phyloP scores from a whole-genome alignment of 92 coral and sea anemone species.

The Epizoanthus ramosus region DNA sequence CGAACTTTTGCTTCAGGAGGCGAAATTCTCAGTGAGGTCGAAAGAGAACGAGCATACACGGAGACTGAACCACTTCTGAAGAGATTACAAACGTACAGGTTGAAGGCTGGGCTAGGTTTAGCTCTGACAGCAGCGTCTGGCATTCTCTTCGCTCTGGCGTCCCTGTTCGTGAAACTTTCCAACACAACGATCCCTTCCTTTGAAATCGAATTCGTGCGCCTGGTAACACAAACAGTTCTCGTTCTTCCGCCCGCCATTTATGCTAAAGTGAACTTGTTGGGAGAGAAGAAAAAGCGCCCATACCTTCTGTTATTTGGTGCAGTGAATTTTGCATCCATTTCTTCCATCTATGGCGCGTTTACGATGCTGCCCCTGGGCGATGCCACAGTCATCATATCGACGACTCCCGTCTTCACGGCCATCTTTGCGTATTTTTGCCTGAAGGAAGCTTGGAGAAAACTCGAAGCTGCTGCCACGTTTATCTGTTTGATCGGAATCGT shows the following conservation, averaged over 20 bases:
- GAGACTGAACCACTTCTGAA: conserved; percentile 50
- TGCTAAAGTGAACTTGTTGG: conserved; percentile 65
- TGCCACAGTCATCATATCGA: conserved; percentile 81
- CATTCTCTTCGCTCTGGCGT: conserved; percentile 76
- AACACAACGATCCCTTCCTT: conserved; percentile 80
- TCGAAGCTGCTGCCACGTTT: conserved; percentile 74
- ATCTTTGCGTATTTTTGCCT: conserved; percentile 73
- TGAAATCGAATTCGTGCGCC: conserved; percentile 80
- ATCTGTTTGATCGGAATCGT: conserved; percentile 71
- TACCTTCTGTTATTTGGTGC: conserved; percentile 70
- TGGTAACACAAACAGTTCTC: conserved; percentile 63
- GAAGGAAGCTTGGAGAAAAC: conserved; percentile 79
- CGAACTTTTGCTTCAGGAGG: conserved; percentile 66
- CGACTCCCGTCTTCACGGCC: conserved; percentile 84
- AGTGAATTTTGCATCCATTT: conserved; percentile 75
- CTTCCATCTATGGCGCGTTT: conserved; percentile 82
- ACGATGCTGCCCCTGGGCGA: conserved; percentile 81
- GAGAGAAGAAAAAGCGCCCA: conserved; percentile 68
- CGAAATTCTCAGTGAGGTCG: conserved; percentile 65
- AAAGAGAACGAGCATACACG: conserved; percentile 48
- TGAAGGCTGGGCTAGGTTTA: conserved; percentile 62
- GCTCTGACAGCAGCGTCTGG: conserved; percentile 75
- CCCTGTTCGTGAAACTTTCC: conserved; percentile 83
- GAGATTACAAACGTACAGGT: conserved; percentile 37
- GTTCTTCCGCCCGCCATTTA: conserved; percentile 80